Conservation (phyloP, 2,888 invertebrate genomes). For the Amiota communis region DNA sequence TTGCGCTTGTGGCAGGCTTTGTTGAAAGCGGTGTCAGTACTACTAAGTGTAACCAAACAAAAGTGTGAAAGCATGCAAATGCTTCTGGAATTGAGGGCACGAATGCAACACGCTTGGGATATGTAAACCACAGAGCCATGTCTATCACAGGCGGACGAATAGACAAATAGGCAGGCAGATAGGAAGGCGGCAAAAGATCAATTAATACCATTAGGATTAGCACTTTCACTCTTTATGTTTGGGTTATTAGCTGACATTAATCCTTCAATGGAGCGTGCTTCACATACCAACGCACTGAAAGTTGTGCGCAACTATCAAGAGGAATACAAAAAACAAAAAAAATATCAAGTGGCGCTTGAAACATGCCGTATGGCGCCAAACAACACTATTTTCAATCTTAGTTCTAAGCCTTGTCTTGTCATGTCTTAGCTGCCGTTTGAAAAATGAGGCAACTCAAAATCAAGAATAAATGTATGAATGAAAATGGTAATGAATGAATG, state of each 20-base stretch:
- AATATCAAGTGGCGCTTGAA: not conserved
- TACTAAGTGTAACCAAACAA: constrained; percentile 10
- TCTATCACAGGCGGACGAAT: too few species aligned
- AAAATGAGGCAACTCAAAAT: not conserved
- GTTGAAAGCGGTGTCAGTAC: too few species aligned
- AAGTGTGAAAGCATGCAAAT: constrained; percentile 12
- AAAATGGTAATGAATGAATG: not conserved
- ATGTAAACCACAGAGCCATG: too few species aligned
- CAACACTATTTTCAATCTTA: too few species aligned
- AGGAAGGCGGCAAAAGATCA: constrained; percentile 39
- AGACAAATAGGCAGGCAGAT: too few species aligned
- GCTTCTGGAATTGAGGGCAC: constrained; percentile 18
- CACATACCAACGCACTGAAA: not conserved
- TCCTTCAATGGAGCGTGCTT: constrained; percentile 1
- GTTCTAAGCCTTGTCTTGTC: not conserved
- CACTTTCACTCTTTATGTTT: not conserved
- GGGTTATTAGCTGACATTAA: not conserved
- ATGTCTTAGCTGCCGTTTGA: constrained; percentile 5
- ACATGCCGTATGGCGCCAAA: not conserved
- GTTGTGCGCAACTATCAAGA: not conserved
- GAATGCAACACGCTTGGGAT: constrained; percentile 1
- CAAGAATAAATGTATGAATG: not conserved
- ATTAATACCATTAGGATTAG: constrained; percentile 29
- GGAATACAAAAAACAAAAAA: not conserved
- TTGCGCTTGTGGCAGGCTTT: not conserved